Percentiles rank a stretch among this genome's conserved stretches.
Conservation (phyloP, 2,888 invertebrate species). For the Spodoptera littoralis region DNA sequence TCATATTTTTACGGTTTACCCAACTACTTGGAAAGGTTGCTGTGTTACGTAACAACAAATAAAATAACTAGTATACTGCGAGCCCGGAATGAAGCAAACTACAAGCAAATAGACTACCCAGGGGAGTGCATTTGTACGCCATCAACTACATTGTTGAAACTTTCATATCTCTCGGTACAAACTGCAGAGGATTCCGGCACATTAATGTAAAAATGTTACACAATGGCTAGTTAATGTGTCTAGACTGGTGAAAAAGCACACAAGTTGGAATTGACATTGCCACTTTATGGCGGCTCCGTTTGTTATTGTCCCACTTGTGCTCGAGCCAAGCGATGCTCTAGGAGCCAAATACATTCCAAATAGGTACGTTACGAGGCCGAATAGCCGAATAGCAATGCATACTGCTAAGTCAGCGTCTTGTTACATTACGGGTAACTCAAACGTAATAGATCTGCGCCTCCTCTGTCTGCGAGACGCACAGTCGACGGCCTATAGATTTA, state of each 20-base stretch:
- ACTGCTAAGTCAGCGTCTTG: slow-evolving; percentile 46
- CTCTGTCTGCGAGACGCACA: slow-evolving; percentile 20
- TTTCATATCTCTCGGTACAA: slow-evolving; percentile 22
- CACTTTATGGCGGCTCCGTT: slow-evolving; percentile 70
- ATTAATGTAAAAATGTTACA: slow-evolving; percentile 52
- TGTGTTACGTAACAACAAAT: slow-evolving; percentile 16
- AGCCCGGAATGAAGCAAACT: slow-evolving; percentile 2
- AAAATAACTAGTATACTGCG: slow-evolving; percentile 18
- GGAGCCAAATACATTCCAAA: slow-evolving; percentile 57
- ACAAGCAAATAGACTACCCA: slow-evolving; percentile 4
- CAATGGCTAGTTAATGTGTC: slow-evolving; percentile 67
- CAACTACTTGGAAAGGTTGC: slow-evolving; percentile 1
- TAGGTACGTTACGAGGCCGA: slow-evolving; percentile 48
- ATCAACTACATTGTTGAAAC: slow-evolving; percentile 29
- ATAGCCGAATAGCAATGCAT: slow-evolving; percentile 42
- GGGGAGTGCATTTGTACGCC: slow-evolving; percentile 4
- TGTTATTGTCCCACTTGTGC: slow-evolving; percentile 80
- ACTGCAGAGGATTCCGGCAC: slow-evolving; percentile 27
- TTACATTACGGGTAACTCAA: slow-evolving; percentile 46
- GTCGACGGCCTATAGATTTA: slow-evolving; percentile 18
- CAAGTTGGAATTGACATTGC: slow-evolving; percentile 72
- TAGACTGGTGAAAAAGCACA: slow-evolving; percentile 71
- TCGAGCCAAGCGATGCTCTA: slow-evolving; percentile 70
- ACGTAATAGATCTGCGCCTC: slow-evolving; percentile 37
- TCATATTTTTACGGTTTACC: slow-evolving; percentile 14